Evolutionary conservation across 1,140 invertebrate species (phyloP).

Genomic region (Helicoverpa zea): DNA sequence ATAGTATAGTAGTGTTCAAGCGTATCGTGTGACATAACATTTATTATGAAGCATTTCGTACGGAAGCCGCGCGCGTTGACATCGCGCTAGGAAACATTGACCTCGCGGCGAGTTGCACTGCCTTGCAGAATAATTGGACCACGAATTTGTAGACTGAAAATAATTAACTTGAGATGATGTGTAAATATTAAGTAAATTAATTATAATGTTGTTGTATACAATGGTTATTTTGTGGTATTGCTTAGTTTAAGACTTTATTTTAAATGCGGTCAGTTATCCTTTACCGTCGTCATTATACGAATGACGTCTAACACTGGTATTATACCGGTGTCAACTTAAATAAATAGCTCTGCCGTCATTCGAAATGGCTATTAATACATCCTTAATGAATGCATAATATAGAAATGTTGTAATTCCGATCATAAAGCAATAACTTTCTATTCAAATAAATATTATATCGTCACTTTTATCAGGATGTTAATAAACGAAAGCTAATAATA

Average conservation of each 20-base stretch:
- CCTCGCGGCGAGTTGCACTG: constrained; percentile 29
- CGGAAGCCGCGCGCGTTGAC: constrained; percentile 56
- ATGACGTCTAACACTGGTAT: too few relatives aligned
- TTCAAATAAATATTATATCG: background rate
- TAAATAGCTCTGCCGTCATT: too few relatives aligned
- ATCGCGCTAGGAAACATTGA: constrained; percentile 45
- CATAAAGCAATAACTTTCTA: constrained; percentile 2
- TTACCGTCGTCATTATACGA: too few relatives aligned
- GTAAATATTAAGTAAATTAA: background rate
- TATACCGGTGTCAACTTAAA: too few relatives aligned
- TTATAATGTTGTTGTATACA: background rate
- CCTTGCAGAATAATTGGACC: constrained; percentile 12
- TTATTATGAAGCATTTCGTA: constrained; percentile 40
- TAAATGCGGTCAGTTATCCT: too few relatives aligned
- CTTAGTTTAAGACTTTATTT: too few relatives aligned
- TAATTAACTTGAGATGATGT: too few relatives aligned
- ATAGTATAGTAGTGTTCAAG: constrained; percentile 9
- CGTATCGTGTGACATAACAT: constrained; percentile 48
- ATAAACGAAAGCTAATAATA: constrained; percentile 1
- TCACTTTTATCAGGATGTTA: constrained; percentile 24
- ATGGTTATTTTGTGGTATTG: too few relatives aligned
- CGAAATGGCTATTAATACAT: too few relatives aligned
- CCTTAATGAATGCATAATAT: background rate
- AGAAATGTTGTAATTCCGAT: background rate
- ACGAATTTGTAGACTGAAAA: background rate